These are phyloP conservation scores for Apogon talboti DNA, from an alignment of 2,797 vertebrate species.

Conservation along the genomic window DNA sequence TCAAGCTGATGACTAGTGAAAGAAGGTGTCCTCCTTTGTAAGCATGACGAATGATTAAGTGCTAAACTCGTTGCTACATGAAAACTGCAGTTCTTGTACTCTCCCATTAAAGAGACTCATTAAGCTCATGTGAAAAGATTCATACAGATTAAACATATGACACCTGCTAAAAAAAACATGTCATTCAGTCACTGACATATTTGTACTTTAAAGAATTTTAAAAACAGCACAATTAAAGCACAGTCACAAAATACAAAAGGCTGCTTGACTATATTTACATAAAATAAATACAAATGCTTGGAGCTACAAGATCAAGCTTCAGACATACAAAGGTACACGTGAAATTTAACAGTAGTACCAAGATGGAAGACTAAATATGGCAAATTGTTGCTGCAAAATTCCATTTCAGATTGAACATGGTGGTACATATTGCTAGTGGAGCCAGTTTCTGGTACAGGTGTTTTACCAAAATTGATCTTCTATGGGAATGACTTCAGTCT, in stretches of 20 bases:
- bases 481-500: background rate
- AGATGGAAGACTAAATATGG: conserved; percentile 76
- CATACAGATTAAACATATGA: conserved; percentile 10
- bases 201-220: conserved; percentile 12
- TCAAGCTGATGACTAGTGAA: conserved; percentile 25
- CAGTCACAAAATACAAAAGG: conserved; percentile 46
- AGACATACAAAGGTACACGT: conserved; percentile 30
- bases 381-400: conserved; percentile 40
- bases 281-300: conserved; percentile 37
- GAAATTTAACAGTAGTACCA: conserved; percentile 15
- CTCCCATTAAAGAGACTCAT: conserved; percentile 25
- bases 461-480: conserved; percentile 8
- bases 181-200: conserved; percentile 10
- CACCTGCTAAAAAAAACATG: background rate
- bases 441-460: conserved; percentile 12
- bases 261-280: conserved; percentile 58
- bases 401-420: conserved; percentile 21
- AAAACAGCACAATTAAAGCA: conserved; percentile 45
- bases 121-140: conserved; percentile 14
- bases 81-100: conserved; percentile 35
- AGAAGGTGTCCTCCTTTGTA: conserved; percentile 18
- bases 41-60: conserved; percentile 51
- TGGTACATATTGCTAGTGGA: conserved; percentile 61
- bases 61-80: conserved; percentile 70
- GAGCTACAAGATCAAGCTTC: conserved; percentile 32